Evolutionary conservation across 2,888 invertebrate species (phyloP).

Genomic region (Stomorhina lunata): DNA sequence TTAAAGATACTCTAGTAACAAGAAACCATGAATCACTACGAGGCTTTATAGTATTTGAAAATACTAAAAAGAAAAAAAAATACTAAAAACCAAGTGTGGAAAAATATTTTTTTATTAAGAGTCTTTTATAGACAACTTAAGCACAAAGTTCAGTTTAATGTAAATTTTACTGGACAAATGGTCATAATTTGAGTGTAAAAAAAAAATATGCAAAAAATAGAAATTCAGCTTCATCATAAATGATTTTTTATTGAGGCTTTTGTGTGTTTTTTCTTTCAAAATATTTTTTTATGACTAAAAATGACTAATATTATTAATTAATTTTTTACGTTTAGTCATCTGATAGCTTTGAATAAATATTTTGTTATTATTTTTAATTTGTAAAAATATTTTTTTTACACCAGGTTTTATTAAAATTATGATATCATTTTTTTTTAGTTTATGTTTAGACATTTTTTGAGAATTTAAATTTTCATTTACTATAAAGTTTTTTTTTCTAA

Average conservation of each 20-base stretch:
- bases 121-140: constrained; percentile 10
- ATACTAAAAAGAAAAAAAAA: background rate
- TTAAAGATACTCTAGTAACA: constrained; percentile 56
- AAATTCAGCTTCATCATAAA: background rate
- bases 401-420: constrained; percentile 41
- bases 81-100: constrained; percentile 6
- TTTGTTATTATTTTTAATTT: background rate
- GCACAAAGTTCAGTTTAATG: constrained; percentile 62
- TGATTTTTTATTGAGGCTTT: background rate
- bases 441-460: constrained; percentile 9
- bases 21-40: constrained; percentile 64
- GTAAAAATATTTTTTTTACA: constrained; percentile 18
- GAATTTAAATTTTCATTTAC: background rate
- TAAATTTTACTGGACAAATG: constrained; percentile 11
- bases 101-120: too few relatives aligned
- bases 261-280: background rate
- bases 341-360: constrained; percentile 48
- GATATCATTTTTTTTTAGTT: constrained; percentile 36
- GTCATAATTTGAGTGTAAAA: background rate
- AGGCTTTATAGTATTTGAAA: constrained; percentile 16
- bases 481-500: constrained; percentile 5
- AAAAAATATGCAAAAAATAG: constrained; percentile 22
- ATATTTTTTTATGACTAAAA: constrained; percentile 17
- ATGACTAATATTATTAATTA: constrained; percentile 60
- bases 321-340: constrained; percentile 51